Evolutionary conservation across 2,113 vertebrate genomes (phyloP).

Genomic region (Semicossyphus pulcher): DNA sequence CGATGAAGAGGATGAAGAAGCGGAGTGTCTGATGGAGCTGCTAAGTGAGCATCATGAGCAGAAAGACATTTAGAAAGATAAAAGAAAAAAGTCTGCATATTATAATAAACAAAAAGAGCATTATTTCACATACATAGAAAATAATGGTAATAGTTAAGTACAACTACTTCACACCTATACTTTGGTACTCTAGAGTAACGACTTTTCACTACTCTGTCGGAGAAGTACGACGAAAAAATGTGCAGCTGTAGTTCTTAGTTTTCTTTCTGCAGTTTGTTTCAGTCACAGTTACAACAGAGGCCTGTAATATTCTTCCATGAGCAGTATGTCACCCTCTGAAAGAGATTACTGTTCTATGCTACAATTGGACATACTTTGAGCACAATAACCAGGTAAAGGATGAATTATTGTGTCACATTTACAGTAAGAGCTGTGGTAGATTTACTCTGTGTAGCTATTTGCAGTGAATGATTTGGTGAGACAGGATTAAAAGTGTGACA

Average conservation of each 20-base stretch:
- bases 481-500: conserved; percentile 41
- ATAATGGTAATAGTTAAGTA: neutral
- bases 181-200: no score
- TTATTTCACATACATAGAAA: neutral
- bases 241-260: no score
- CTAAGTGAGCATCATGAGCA: no score
- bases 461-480: neutral
- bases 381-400: neutral
- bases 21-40: no score
- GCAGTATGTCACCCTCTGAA: neutral
- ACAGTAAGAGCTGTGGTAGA: neutral
- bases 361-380: neutral
- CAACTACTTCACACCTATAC: no score
- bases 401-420: neutral
- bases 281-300: neutral
- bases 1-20: no score
- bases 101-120: neutral
- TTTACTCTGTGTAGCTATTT: neutral
- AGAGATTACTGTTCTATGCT: neutral
- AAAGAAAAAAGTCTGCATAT: neutral
- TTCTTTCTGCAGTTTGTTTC: neutral
- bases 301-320: neutral
- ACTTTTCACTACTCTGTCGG: no score
- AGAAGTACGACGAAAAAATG: no score
- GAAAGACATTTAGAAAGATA: no score